Base-by-base conservation (phyloP, 2,888 invertebrate genomes). In the Phalera bucephala region DNA sequence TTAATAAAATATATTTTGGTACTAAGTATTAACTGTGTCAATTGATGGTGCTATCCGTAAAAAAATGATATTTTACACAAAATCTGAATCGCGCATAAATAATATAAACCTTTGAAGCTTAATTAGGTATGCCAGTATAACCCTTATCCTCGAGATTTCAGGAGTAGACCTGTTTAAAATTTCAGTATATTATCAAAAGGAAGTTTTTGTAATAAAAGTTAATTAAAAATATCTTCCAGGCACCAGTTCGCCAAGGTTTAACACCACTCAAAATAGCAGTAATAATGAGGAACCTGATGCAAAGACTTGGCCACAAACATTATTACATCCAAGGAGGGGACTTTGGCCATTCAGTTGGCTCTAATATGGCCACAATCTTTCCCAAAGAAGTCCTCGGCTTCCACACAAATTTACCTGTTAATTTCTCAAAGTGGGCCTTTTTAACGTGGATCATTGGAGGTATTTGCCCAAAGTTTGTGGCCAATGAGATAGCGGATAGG, bases 281-380 rank as follows among this genome's bases (percentile, higher is more conserved):
- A 0, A 69, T 94, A n/a, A 85, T 95, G 64, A 90, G 92, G 41
- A 93, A 94, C 57, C 82, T 96, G 1, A 95, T 96, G 95, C 73
- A 91, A 11, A 82, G 93, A 12, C 74, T 96, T 1, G 94, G 93
- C 0, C 91, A 91, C 61, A 67, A 91, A 0, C 84, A 91, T 47
- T 96, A 91, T 64, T 94, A 93, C 64, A 74, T 92, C 0, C 95
- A 95, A 72, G 95, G 95, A 0, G 95, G 95, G 0, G 95, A 95
- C 64, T 93, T 94, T 91, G 96, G 96, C 0, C 87, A 93, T 1
- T n/a, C 88, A 0, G 91, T 95, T 36, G 92, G 91, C 0, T 78
- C 91, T 0, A 69, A 90, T 31, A 88, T 96, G 75, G 91, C 93
- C 0, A 89, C 91, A 0, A 57, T 94, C 17, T 95, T 91, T 66